Percentiles rank a stretch among this genome's conserved stretches.
These are phyloP conservation scores for Synanthedon myopaeformis DNA, from an alignment of 2,888 invertebrate species.

Conservation along the genomic window DNA sequence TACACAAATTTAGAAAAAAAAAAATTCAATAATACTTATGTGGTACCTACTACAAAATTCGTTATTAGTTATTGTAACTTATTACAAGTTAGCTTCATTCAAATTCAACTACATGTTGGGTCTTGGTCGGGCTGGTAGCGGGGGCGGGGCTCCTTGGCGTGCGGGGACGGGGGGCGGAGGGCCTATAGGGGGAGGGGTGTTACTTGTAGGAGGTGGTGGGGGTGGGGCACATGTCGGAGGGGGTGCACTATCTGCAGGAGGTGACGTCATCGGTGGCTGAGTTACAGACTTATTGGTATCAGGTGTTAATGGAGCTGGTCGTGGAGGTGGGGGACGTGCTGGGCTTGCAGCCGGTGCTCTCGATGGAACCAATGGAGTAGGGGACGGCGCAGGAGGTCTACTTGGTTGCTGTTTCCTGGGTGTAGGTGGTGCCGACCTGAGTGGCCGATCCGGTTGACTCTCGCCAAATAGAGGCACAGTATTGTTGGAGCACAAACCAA, in stretches of 20 bases:
- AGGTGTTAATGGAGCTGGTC: constrained; percentile 67
- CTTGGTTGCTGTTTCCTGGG: constrained; percentile 68
- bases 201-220: constrained; percentile 39
- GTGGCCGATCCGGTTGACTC: constrained; percentile 38
- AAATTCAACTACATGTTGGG: constrained; percentile 15
- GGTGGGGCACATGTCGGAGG: constrained; percentile 77
- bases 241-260: constrained; percentile 70
- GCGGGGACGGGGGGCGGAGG: constrained; percentile 66
- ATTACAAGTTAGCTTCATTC: constrained; percentile 11
- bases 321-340: constrained; percentile 70
- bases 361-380: constrained; percentile 53
- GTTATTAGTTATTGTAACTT: background rate
- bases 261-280: constrained; percentile 50
- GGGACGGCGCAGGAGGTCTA: constrained; percentile 74
- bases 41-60: background rate
- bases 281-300: constrained; percentile 47
- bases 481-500: constrained; percentile 86
- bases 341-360: constrained; percentile 60
- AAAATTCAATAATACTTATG: background rate
- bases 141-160: constrained; percentile 73
- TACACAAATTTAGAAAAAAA: background rate
- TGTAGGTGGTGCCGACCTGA: constrained; percentile 57
- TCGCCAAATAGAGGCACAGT: constrained; percentile 80
- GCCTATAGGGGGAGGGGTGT: constrained; percentile 37
- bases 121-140: constrained; percentile 74